Evolutionary conservation across 2,113 vertebrate genomes (phyloP), one percentile per base, ranked within the genome.

Genomic region (Siniperca chuatsi): DNA sequence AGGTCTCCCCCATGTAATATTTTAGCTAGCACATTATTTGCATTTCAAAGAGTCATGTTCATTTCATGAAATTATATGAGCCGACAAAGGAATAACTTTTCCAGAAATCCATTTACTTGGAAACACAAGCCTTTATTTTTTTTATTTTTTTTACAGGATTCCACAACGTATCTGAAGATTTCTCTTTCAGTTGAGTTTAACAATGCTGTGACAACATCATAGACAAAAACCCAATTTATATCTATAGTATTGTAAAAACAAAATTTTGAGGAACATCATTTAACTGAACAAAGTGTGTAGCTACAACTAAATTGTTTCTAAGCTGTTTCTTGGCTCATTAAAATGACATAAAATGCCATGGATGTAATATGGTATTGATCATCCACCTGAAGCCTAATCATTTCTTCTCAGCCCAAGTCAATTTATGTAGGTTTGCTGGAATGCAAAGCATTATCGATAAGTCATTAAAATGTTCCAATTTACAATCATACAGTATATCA

Each of bases 311-410:
- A 70, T 37, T 4, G n/a, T 69, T 78, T 11, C 29, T 16, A 12
- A 42, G 11, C 2, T 16, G 37, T 46, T 42, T n/a, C 25, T n/a
- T 23, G 3, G 29, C 66, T 87, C 52, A 79, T 79, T 60, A 40
- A 64, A 73, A 75, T 21, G 0, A 79, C 29, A 29, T 29, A 29
- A 29, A 29, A 29, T 79, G 77, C 60, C 44, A 65, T 78, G 29
- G 9, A 75, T 75, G 54, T 70, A 78, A 88, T 83, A 16, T 77
- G n/a, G 54, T 72, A 75, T 84, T 64, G 75, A 84, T 80, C 52
- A 66, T 12, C 42, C 21, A 57, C 21, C 15, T 80, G 58, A 82
- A 57, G 57, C 33, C 0, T 55, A 48, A 68, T 83, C 33, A 44
- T 29, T 82, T 75, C 10, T 55, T 58, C 68, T 80, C 21, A 44